A percentile compares a stretch with the other conserved stretches of the same genome.
These are phyloP conservation scores for Tinamus guttatus DNA, from an alignment of 2,113 vertebrate species.

Conservation along the genomic window DNA sequence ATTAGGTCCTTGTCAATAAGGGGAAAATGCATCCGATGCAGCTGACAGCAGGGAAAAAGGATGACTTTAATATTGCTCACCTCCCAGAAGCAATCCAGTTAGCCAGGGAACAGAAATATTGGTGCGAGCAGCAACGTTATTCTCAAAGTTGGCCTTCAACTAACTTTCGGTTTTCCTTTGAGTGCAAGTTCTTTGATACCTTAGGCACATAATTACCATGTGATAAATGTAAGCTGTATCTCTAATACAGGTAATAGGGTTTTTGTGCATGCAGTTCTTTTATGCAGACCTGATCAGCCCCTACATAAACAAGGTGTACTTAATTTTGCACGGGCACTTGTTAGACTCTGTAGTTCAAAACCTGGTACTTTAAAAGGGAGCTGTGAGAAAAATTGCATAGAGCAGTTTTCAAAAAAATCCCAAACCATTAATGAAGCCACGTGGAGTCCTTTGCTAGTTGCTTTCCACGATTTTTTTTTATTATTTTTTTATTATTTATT, in stretches of 20 bases:
- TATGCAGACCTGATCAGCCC: neutral
- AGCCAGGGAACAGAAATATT: neutral
- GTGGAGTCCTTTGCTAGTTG: neutral
- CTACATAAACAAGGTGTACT: neutral
- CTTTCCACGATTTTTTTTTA: neutral
- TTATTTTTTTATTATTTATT: no score
- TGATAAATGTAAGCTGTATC: neutral
- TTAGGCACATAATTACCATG: neutral
- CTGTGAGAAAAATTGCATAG: neutral
- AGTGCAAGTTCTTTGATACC: neutral
- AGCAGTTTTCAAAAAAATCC: neutral
- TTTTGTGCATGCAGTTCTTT: neutral
- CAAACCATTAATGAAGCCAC: neutral
- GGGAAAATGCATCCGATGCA: slow-evolving; percentile 6
- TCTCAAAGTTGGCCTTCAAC: neutral
- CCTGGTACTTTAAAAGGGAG: neutral
- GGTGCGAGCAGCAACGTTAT: neutral
- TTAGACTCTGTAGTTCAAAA: neutral
- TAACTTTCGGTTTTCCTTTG: neutral
- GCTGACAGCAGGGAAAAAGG: slow-evolving; percentile 26
- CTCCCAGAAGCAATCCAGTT: slow-evolving; percentile 4
- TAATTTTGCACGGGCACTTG: neutral
- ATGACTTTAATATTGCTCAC: slow-evolving; percentile 54
- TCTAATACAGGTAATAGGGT: neutral
- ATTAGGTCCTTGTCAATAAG: slow-evolving; percentile 29